Evolutionary conservation across 2,797 vertebrate species (phyloP), one percentile per base, ranked within the genome.

Genomic region (Ptychobarbus kaznakovi): DNA sequence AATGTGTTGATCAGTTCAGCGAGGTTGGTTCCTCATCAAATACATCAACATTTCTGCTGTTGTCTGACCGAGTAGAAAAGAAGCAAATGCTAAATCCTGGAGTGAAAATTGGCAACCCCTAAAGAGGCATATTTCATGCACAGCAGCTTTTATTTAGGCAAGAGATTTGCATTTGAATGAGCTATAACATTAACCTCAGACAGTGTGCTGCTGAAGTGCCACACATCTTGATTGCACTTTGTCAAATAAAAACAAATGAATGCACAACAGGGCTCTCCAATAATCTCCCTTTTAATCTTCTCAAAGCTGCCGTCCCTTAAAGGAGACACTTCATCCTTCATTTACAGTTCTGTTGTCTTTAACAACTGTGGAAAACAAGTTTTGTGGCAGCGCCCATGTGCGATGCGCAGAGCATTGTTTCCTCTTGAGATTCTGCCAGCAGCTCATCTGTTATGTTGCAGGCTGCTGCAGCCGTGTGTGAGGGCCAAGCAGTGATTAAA

Each of bases 401-500:
- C 25, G 81, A 78, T 79, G 28, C 32, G 8, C 44, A 38, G 76
- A 35, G 51, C 69, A 80, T 66, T 68, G 74, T 84, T 81, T 80
- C 81, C 73, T 80, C 73, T 51, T 9, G 83, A 85, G 83, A 83
- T 58, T 66, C 15, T 51, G 73, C 85, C 86, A 84, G 72, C 58
- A 78, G 79, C 88, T 86, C 89, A 88, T 89, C 85, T 79, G 72
- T 89, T 87, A 90, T 70, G 83, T 76, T 80, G 69, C 77, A 74
- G 72, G 68, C 58, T 46, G 69, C 46, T 80, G n/a, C 56, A 46
- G 69, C n/a, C 28, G 66, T 58, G 69, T 75, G 58, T 66, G 61
- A 32, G 78, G 85, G 77, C 69, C 73, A 84, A 75, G 75, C 82
- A 85, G 84, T 87, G 89, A 90, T 89, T 90, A 90, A 89, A 88